phyloP scores from a whole-genome alignment of 2,888 invertebrate genomes.

The Adelognathus sp. region DNA sequence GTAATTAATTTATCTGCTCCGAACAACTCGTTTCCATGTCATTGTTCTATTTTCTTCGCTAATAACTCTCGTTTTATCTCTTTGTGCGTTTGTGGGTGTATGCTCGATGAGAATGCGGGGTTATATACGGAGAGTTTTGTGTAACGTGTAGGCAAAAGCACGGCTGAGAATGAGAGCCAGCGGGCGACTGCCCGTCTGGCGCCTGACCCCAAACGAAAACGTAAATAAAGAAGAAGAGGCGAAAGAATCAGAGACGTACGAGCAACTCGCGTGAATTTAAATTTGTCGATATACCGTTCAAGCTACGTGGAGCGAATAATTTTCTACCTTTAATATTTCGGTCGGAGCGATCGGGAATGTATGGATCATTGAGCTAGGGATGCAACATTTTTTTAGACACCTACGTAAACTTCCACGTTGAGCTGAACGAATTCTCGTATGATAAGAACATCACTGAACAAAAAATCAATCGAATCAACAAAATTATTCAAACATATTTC shows the following conservation, averaged over 20 bases:
- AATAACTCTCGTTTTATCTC: neutral
- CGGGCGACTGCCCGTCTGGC: conserved; percentile 32
- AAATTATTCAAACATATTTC: no score
- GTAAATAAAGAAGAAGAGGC: conserved; percentile 16
- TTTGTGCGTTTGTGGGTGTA: no score
- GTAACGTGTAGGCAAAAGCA: neutral
- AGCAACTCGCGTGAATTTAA: conserved; percentile 7
- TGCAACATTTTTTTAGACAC: no score
- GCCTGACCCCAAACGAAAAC: conserved; percentile 29
- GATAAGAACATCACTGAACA: no score
- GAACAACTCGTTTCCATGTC: neutral
- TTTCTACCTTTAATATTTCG: no score
- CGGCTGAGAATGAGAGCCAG: neutral
- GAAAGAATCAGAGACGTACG: neutral
- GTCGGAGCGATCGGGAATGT: no score
- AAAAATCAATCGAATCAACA: no score
- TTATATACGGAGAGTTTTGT: neutral
- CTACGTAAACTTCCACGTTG: no score
- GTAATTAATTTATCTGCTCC: neutral
- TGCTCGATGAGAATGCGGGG: neutral
- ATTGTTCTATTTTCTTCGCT: neutral
- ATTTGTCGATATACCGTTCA: no score
- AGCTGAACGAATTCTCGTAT: no score
- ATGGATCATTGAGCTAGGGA: no score
- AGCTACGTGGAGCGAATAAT: no score